Base-by-base conservation (phyloP, 1,140 invertebrate genomes). In the Antheraea pernyi region DNA sequence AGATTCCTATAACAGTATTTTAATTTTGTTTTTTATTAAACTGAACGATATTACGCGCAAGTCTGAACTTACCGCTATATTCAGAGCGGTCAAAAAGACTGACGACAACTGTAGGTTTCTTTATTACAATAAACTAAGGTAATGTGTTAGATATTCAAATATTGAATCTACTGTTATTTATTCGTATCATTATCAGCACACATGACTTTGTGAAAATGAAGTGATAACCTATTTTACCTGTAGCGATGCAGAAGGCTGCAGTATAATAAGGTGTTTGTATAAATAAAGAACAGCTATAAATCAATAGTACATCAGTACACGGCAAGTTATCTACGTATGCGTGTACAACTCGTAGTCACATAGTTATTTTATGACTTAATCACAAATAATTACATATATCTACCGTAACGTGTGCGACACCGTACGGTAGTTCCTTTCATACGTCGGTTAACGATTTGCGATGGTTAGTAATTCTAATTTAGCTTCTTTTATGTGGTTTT, bases 401-500 rank as follows among this genome's bases (percentile, higher is more conserved):
- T 48, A 65, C 64, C 64, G 64, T 48, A 64, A 42, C 62, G 37
- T 64, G 37, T 64, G 46, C 48, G 64, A 65, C 64, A 65, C 30
- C 19, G 48, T 67, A 67, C 68, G 65, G 64, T 70, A 73, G 65
- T 73, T 70, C 72, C 59, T 70, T 70, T 70, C 69, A 69, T 73
- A 70, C 53, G 42, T 67, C 59, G 53, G 48, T 74, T 74, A 70
- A 61, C 66, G 69, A 70, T 74, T 68, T 63, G 68, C 67, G 65
- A 70, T 58, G 69, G 66, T 61, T 36, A 74, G 67, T 68, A 70
- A 65, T 70, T 53, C 37, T 66, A 70, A 68, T 70, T 61, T 70
- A 67, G 36, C 66, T 46, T 74, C 19, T 76, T 72, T 72, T 70
- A 69, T 66, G 68, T 67, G 58, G 19, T 19, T 69, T 79, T 76